Conservation (phyloP, 2,797 vertebrate genomes). For the Triplophysa yarkandensis region DNA sequence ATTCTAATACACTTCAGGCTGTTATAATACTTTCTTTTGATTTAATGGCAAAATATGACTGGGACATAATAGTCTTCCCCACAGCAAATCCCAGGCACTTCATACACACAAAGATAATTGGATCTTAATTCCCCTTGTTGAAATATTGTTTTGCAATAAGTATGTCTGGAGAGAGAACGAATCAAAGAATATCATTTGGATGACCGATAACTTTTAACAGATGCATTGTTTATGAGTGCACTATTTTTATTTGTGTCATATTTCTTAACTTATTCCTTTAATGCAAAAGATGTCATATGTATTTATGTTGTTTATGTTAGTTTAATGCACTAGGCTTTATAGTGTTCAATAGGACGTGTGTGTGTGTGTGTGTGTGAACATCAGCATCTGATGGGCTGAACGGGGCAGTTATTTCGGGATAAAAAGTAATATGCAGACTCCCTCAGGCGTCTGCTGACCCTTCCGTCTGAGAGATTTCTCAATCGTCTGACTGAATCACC, state of each 20-base stretch:
- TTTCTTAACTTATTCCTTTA: neutral
- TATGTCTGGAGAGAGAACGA: slow-evolving; percentile 56
- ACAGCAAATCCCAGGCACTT: slow-evolving; percentile 54
- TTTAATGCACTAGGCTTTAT: neutral
- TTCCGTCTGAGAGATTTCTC: slow-evolving; percentile 55
- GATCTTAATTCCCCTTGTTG: slow-evolving; percentile 23
- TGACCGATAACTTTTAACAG: slow-evolving; percentile 63
- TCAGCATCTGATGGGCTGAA: slow-evolving; percentile 15
- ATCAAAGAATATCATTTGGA: slow-evolving; percentile 66
- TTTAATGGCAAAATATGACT: slow-evolving; percentile 13
- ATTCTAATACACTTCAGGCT: neutral
- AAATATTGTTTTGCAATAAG: slow-evolving; percentile 21
- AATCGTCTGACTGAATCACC: slow-evolving; percentile 44
- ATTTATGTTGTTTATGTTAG: neutral
- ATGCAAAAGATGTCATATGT: neutral
- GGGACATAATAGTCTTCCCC: slow-evolving; percentile 35
- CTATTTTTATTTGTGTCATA: neutral
- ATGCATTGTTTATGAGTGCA: neutral
- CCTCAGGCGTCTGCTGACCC: slow-evolving; percentile 62
- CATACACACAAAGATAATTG: slow-evolving; percentile 7
- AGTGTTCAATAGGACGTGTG: slow-evolving; percentile 17
- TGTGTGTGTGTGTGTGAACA: slow-evolving; percentile 12
- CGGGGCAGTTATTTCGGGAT: slow-evolving; percentile 32
- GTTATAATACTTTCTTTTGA: neutral
- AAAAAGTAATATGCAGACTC: slow-evolving; percentile 48